Percentiles rank a stretch among this genome's conserved stretches.
These are phyloP conservation scores for Enteromius viviparus DNA, from an alignment of 2,797 vertebrate genomes.

Conservation along the genomic window DNA sequence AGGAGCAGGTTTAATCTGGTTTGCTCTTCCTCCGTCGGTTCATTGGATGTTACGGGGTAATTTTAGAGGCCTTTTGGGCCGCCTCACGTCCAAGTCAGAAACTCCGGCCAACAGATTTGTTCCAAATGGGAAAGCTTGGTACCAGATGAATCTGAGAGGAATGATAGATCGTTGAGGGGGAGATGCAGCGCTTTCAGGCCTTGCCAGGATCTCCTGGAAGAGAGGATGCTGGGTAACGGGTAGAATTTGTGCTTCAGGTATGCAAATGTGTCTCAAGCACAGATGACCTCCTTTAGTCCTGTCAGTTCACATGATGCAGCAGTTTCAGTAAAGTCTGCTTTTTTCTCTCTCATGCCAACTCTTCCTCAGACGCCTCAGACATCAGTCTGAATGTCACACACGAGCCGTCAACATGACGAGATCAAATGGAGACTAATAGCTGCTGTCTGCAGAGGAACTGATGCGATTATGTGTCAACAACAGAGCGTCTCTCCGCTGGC, in stretches of 20 bases:
- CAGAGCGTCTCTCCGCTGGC: background rate
- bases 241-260: conserved; percentile 5
- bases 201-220: conserved; percentile 34
- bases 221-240: conserved; percentile 39
- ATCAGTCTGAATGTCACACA: conserved; percentile 3
- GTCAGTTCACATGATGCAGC: conserved; percentile 59
- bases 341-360: background rate
- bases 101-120: conserved; percentile 39
- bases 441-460: conserved; percentile 49
- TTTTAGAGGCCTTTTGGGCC: conserved; percentile 24
- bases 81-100: background rate
- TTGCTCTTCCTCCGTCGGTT: conserved; percentile 25
- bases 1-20: conserved; percentile 22
- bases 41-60: conserved; percentile 2
- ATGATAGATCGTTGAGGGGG: conserved; percentile 29
- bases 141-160: conserved; percentile 32
- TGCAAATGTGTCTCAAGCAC: conserved; percentile 12
- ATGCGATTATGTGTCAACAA: conserved; percentile 55
- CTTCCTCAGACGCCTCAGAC: background rate
- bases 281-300: conserved; percentile 19
- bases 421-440: conserved; percentile 21
- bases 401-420: conserved; percentile 13
- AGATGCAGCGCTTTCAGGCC: conserved; percentile 12
- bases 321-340: conserved; percentile 59
- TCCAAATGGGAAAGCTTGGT: conserved; percentile 40